phyloP scores from a whole-genome alignment of 92 coral and sea anemone genomes.

The Actinernus sp. region DNA sequence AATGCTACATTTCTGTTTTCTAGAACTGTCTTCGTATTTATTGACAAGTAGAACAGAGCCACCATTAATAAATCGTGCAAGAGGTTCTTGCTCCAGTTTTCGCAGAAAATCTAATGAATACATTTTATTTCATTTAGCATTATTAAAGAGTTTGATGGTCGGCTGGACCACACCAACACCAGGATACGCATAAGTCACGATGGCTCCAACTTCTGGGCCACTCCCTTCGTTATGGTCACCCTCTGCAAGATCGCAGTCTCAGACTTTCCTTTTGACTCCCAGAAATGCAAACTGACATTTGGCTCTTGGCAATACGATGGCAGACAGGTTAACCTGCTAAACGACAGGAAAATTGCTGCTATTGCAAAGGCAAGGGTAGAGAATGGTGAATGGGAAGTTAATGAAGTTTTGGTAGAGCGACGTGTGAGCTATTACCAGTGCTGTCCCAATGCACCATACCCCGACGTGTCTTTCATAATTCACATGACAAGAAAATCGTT shows the following conservation, averaged over 20 bases:
- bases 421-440: conserved; percentile 23
- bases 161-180: conserved; percentile 49
- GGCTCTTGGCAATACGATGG: conserved; percentile 64
- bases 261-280: conserved; percentile 62
- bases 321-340: conserved; percentile 36
- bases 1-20: no score
- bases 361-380: conserved; percentile 43
- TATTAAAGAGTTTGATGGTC: conserved; percentile 52
- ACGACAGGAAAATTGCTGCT: conserved; percentile 28
- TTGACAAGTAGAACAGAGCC: no score
- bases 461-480: conserved; percentile 46
- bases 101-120: no score
- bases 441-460: conserved; percentile 43
- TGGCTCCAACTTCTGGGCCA: conserved; percentile 33
- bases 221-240: conserved; percentile 53
- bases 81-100: no score
- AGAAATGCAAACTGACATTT: conserved; percentile 43
- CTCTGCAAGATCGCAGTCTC: conserved; percentile 62
- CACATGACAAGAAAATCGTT: conserved; percentile 54
- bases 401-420: conserved; percentile 27
- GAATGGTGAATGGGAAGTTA: conserved; percentile 67
- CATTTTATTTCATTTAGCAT: conserved; percentile 21
- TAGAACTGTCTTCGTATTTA: no score
- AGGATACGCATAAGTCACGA: conserved; percentile 31
- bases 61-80: no score